Conservation (phyloP, 1,140 invertebrate species). For the Vanessa tameamea region DNA sequence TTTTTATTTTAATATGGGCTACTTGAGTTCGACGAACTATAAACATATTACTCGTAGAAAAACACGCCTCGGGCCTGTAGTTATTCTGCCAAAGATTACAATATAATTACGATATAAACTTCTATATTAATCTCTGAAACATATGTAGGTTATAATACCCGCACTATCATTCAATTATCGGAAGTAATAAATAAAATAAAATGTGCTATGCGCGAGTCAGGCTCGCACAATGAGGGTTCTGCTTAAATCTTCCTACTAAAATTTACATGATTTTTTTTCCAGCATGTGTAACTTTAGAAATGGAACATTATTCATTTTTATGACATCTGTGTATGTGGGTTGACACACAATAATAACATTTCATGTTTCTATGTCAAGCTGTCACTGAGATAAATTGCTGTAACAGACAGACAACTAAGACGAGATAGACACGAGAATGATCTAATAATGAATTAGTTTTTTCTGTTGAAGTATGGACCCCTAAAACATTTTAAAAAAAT, state of each 20-base stretch:
- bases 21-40: not conserved
- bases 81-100: constrained; percentile 10
- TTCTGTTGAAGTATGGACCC: not conserved
- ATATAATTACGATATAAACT: constrained; percentile 25
- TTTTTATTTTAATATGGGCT: no score
- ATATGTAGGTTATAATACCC: constrained; percentile 9
- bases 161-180: constrained; percentile 27
- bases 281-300: no score
- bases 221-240: not conserved
- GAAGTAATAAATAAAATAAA: constrained; percentile 11
- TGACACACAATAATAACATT: no score
- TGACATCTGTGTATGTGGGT: no score
- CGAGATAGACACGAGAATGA: no score
- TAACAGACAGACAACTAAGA: no score
- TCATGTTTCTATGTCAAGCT: no score
- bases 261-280: no score
- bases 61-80: constrained; percentile 8
- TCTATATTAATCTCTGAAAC: constrained; percentile 25
- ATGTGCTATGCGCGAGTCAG: not conserved
- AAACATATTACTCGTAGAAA: not conserved
- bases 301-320: no score
- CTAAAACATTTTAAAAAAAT: constrained; percentile 6
- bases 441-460: not conserved
- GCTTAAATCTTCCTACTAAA: not conserved
- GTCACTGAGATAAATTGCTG: no score